These are phyloP conservation scores for Heterocephalus glaber DNA, from an alignment of 2,113 vertebrate genomes.

Conservation along the genomic window DNA sequence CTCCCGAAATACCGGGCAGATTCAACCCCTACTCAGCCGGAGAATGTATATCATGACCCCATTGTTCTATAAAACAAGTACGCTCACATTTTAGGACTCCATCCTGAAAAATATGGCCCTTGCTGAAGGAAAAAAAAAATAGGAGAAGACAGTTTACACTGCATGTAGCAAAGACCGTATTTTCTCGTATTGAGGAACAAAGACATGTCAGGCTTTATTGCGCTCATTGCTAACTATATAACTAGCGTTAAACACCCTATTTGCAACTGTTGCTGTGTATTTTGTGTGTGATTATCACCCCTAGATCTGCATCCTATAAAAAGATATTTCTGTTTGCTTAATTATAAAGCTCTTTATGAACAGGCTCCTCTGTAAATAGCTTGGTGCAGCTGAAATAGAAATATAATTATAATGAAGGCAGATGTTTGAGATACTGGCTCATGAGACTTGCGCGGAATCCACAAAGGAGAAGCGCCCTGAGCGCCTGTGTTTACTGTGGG, in stretches of 20 bases:
- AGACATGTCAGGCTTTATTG: conserved; percentile 88
- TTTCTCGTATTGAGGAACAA: conserved; percentile 87
- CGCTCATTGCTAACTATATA: conserved; percentile 89
- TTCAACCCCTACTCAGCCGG: conserved; percentile 7
- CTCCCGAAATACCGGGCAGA: background rate
- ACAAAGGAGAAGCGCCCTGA: conserved; percentile 82
- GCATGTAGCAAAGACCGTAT: conserved; percentile 84
- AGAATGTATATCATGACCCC: conserved; percentile 34
- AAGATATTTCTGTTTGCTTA: conserved; percentile 93
- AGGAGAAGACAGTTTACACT: conserved; percentile 83
- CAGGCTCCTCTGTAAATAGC: conserved; percentile 91
- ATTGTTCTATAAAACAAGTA: conserved; percentile 53
- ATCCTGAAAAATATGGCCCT: conserved; percentile 81
- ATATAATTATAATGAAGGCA: conserved; percentile 92
- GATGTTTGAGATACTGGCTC: conserved; percentile 90
- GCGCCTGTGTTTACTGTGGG: conserved; percentile 61
- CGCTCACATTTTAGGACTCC: conserved; percentile 47
- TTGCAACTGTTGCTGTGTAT: conserved; percentile 92
- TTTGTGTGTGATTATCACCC: conserved; percentile 91
- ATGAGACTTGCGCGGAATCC: conserved; percentile 86
- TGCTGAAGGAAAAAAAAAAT: conserved; percentile 71
- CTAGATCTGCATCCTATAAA: conserved; percentile 91
- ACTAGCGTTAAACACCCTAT: conserved; percentile 89
- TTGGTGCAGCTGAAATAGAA: conserved; percentile 92
- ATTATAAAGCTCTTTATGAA: conserved; percentile 92